Evolutionary conservation across 2,113 vertebrate genomes (phyloP).

Genomic region (Myrmecobius fasciatus): DNA sequence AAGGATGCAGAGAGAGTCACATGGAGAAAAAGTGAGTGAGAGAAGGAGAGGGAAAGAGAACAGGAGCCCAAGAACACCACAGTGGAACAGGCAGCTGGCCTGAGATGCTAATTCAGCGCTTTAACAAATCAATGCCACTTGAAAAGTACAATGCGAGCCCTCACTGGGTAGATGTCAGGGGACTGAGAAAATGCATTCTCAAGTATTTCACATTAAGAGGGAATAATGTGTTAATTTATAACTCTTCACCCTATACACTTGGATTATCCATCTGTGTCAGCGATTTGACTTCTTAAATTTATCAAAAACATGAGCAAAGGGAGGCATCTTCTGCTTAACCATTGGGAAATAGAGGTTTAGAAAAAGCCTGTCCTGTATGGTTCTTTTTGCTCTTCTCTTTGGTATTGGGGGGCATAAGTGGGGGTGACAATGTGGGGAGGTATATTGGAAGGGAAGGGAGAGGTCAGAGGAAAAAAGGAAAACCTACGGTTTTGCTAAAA

Average conservation of each 20-base stretch:
- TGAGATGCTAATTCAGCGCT: slow-evolving; percentile 98
- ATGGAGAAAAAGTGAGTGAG: slow-evolving; percentile 14
- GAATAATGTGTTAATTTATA: slow-evolving; percentile 99
- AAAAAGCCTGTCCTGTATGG: slow-evolving; percentile 67
- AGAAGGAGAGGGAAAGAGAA: slow-evolving; percentile 69
- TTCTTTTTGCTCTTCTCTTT: slow-evolving; percentile 28
- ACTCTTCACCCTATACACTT: slow-evolving; percentile 94
- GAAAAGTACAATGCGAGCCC: slow-evolving; percentile 96
- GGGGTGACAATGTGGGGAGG: neutral
- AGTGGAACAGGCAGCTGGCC: slow-evolving; percentile 91
- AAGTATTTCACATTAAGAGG: slow-evolving; percentile 97
- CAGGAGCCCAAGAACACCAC: slow-evolving; percentile 84
- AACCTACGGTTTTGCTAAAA: slow-evolving; percentile 68
- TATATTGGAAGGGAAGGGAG: neutral
- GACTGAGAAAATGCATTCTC: slow-evolving; percentile 92
- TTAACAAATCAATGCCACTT: slow-evolving; percentile 99
- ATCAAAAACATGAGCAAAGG: slow-evolving; percentile 91
- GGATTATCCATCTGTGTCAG: slow-evolving; percentile 99
- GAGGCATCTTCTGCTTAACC: slow-evolving; percentile 82
- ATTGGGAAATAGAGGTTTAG: slow-evolving; percentile 74
- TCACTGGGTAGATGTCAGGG: slow-evolving; percentile 93
- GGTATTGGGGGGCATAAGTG: slow-evolving; percentile 25
- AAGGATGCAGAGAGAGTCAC: neutral
- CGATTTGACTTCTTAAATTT: slow-evolving; percentile 93
- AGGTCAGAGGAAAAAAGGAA: slow-evolving; percentile 55